Evolutionary conservation across 2,888 invertebrate genomes (phyloP).

Genomic region (Perizoma flavofasciatum): DNA sequence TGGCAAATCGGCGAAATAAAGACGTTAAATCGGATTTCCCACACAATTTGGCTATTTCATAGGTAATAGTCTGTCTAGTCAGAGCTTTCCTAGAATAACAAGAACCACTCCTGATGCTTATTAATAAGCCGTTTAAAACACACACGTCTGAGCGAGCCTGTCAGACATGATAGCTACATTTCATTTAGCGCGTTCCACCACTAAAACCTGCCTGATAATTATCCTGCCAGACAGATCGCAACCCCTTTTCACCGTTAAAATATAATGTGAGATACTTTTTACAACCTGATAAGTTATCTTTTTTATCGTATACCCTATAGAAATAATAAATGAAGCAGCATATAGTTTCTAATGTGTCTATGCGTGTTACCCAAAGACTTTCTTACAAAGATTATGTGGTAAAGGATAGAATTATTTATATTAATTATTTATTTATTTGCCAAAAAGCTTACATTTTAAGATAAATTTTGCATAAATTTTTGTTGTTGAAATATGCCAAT

Average conservation of each 20-base stretch:
- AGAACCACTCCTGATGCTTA: not conserved
- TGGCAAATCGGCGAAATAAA: too few relatives aligned
- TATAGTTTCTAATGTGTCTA: too few relatives aligned
- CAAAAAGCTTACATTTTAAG: too few relatives aligned
- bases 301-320: not conserved
- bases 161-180: conserved; percentile 50
- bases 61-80: not conserved
- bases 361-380: too few relatives aligned
- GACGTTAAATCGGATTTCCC: too few relatives aligned
- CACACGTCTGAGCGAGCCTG: conserved; percentile 19
- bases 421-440: too few relatives aligned
- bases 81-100: conserved; percentile 1
- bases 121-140: conserved; percentile 19
- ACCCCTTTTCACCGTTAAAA: conserved; percentile 47
- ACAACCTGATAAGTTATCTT: too few relatives aligned
- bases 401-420: too few relatives aligned
- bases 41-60: too few relatives aligned
- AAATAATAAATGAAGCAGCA: not conserved
- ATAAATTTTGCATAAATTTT: too few relatives aligned
- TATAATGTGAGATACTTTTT: conserved; percentile 31
- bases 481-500: too few relatives aligned
- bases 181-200: conserved; percentile 56
- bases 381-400: too few relatives aligned
- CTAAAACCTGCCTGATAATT: conserved; percentile 56
- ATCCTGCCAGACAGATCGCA: conserved; percentile 54